Evolutionary conservation across 2,113 vertebrate species (phyloP).

Genomic region (Caretta caretta): DNA sequence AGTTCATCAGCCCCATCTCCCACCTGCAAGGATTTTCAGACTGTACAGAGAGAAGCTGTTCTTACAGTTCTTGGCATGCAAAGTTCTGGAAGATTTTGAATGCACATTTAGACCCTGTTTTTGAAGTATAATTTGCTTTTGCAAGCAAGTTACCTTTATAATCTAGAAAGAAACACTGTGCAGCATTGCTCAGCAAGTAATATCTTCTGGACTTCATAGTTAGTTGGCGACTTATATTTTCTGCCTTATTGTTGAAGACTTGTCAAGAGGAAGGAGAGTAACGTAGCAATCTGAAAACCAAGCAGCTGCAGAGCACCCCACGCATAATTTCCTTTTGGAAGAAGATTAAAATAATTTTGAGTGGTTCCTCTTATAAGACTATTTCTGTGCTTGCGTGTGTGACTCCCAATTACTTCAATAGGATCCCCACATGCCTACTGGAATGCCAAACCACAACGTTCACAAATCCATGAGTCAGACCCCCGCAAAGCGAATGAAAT

Average conservation of each 20-base stretch:
- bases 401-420: fast-evolving
- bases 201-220: background rate
- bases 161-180: background rate
- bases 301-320: background rate
- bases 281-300: background rate
- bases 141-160: background rate
- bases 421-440: background rate
- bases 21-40: background rate
- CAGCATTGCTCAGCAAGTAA: background rate
- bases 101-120: background rate
- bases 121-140: background rate
- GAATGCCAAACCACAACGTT: background rate
- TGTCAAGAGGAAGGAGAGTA: background rate
- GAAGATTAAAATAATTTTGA: background rate
- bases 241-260: background rate
- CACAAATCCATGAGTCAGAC: background rate
- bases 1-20: background rate
- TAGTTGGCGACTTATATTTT: fast-evolving
- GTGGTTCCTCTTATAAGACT: background rate
- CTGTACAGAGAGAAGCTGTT: background rate
- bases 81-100: background rate
- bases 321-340: background rate
- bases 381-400: background rate
- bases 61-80: background rate
- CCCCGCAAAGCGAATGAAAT: background rate